A percentile compares a stretch with the other conserved stretches of the same genome.
phyloP scores from a whole-genome alignment of 53 echinoderm and acorn worm genomes.

The Hippasteria phrygiana region DNA sequence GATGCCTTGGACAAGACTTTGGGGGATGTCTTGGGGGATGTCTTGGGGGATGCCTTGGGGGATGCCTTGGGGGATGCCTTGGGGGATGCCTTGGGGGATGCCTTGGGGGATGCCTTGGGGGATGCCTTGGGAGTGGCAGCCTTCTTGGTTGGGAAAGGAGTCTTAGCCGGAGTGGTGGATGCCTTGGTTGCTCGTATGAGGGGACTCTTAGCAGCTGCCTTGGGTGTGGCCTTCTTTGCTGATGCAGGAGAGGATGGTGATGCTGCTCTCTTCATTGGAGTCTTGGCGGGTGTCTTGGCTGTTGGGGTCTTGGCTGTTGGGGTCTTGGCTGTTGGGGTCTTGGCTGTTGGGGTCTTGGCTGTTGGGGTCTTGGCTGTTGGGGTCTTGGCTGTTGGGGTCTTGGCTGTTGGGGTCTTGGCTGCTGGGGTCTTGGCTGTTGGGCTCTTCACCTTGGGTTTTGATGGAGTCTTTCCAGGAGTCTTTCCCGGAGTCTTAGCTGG shows the following conservation, averaged over 20 bases:
- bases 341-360: slow-evolving; percentile 29
- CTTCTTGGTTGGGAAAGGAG: slow-evolving; percentile 45
- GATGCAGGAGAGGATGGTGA: slow-evolving; percentile 56
- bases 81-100: slow-evolving; percentile 9
- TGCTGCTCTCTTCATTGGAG: slow-evolving; percentile 57
- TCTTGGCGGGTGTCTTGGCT: slow-evolving; percentile 34
- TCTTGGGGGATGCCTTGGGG: slow-evolving; percentile 65
- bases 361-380: not conserved
- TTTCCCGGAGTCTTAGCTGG: slow-evolving; percentile 50
- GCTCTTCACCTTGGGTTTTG: slow-evolving; percentile 22
- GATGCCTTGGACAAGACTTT: slow-evolving; percentile 12
- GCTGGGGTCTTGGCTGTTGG: slow-evolving; percentile 34
- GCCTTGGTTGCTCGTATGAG: slow-evolving; percentile 12
- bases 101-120: slow-evolving; percentile 26
- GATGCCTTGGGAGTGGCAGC: slow-evolving; percentile 69
- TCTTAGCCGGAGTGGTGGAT: too few species aligned
- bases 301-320: too few species aligned
- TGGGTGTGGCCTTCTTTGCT: slow-evolving; percentile 48
- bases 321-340: slow-evolving; percentile 22
- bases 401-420: slow-evolving; percentile 29
- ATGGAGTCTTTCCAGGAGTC: slow-evolving; percentile 33
- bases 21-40: slow-evolving; percentile 12
- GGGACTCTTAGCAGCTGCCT: slow-evolving; percentile 30
- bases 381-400: slow-evolving; percentile 22
- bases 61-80: slow-evolving; percentile 54